Conservation (phyloP, 2,113 vertebrate species). For the Arizona elegans region DNA sequence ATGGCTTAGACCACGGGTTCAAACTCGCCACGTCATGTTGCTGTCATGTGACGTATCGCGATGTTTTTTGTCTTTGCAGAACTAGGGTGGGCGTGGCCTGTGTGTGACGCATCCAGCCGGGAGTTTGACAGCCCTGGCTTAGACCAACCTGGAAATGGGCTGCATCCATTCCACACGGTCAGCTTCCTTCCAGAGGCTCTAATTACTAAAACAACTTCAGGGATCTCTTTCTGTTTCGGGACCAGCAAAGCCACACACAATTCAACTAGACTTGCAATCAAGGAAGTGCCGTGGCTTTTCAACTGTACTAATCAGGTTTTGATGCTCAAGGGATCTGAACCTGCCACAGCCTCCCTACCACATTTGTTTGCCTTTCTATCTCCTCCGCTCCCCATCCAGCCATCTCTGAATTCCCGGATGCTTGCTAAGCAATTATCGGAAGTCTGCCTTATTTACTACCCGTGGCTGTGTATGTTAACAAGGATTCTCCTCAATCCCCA, state of each 20-base stretch:
- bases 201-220: not conserved
- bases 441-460: slow-evolving; percentile 31
- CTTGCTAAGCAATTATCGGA: not conserved
- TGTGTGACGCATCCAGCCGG: no score
- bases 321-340: not conserved
- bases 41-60: no score
- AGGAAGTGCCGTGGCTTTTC: not conserved
- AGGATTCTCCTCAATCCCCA: slow-evolving; percentile 12
- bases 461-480: not conserved
- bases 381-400: not conserved
- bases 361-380: not conserved
- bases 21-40: no score
- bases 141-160: not conserved
- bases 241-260: no score
- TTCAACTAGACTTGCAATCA: not conserved
- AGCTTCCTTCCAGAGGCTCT: not conserved
- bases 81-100: no score
- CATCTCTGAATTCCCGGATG: not conserved
- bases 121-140: no score
- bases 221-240: not conserved
- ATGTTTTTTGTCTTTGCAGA: no score
- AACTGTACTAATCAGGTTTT: no score
- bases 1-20: no score
- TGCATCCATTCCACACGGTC: not conserved
- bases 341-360: no score